Evolutionary conservation across 2,888 invertebrate genomes (phyloP), one percentile per base, ranked within the genome.

Genomic region (Orthonychiurus folsomi): DNA sequence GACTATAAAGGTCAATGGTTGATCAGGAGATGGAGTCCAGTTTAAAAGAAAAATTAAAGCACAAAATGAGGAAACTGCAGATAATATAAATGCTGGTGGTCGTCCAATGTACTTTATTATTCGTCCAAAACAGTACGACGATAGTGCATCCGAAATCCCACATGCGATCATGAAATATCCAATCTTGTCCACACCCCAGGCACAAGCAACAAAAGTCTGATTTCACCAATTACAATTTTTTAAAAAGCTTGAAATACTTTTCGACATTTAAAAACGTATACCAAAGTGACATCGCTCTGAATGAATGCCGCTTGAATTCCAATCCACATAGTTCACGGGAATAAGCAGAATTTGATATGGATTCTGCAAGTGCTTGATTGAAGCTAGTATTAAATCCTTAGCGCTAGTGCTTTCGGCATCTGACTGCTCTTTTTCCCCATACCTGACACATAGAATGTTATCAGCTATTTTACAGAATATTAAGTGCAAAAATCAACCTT

Each of bases 81-180:
- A 91, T 28, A 86, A 82, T 12, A 23, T 21, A 18, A 86, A 81
- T 75, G 92, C 85, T 66, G 92, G 84, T 0, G 89, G 86, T 71
- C 94, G 83, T 21, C 95, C 95, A 70, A 93, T 87, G 76, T 88
- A 88, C 78, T 94, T 93, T 87, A 92, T 91, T 62, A 91, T 82
- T 1, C 90, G 87, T 3, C 95, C 95, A 77, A 93, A 93, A 24
- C 93, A 81, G 65, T 93, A 82, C 26, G 94, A 93, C 77, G 93
- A 93, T 62, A 89, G 79, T 0, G 95, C 93, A 77, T 93, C 93
- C 50, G 90, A 91, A 0, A 93, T 88, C 1, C 95, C 96, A 78
- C 93, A 94, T 76, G 92, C 92, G 74, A 95, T 93, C 93, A 96
- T 94, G 58, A 95, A 93, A 79, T 92, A 94, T 61, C 96, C 96